These are phyloP conservation scores for Nasua narica DNA, from an alignment of 2,797 vertebrate genomes.

Conservation along the genomic window DNA sequence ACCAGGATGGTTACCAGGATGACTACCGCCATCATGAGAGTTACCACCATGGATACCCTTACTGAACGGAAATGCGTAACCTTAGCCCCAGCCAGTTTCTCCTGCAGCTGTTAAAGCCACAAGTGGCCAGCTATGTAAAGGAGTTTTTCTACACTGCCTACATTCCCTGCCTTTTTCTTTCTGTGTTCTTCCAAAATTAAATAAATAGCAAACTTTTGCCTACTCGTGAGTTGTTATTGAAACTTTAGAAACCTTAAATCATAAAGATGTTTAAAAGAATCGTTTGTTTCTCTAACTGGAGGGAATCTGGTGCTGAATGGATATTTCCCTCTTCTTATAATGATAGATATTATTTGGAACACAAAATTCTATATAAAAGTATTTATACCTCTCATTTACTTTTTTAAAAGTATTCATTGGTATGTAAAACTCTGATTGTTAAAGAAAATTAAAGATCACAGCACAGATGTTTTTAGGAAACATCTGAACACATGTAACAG, in stretches of 20 bases:
- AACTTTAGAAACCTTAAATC: slow-evolving; percentile 72
- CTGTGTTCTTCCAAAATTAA: slow-evolving; percentile 74
- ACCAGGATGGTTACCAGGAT: slow-evolving; percentile 95
- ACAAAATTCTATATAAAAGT: slow-evolving; percentile 74
- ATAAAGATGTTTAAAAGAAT: slow-evolving; percentile 70
- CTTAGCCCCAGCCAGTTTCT: slow-evolving; percentile 49
- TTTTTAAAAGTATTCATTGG: slow-evolving; percentile 87
- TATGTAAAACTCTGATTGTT: slow-evolving; percentile 72
- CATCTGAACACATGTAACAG: not conserved
- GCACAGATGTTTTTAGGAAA: slow-evolving; percentile 53
- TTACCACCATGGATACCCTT: slow-evolving; percentile 94
- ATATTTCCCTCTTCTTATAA: slow-evolving; percentile 3
- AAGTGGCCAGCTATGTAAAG: slow-evolving; percentile 48
- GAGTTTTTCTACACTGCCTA: slow-evolving; percentile 66
- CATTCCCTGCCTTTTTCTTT: slow-evolving; percentile 60
- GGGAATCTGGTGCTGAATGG: slow-evolving; percentile 67
- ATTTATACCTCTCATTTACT: slow-evolving; percentile 45
- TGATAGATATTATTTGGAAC: slow-evolving; percentile 77
- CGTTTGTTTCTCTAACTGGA: slow-evolving; percentile 67
- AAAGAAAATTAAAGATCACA: slow-evolving; percentile 50
- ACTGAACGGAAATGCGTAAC: slow-evolving; percentile 83
- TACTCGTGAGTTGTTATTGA: slow-evolving; percentile 68
- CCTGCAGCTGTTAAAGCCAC: slow-evolving; percentile 67
- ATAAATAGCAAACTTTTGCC: slow-evolving; percentile 75
- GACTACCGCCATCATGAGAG: slow-evolving; percentile 89